phyloP scores from a whole-genome alignment of 2,797 vertebrate species.

The Dipus sagitta region DNA sequence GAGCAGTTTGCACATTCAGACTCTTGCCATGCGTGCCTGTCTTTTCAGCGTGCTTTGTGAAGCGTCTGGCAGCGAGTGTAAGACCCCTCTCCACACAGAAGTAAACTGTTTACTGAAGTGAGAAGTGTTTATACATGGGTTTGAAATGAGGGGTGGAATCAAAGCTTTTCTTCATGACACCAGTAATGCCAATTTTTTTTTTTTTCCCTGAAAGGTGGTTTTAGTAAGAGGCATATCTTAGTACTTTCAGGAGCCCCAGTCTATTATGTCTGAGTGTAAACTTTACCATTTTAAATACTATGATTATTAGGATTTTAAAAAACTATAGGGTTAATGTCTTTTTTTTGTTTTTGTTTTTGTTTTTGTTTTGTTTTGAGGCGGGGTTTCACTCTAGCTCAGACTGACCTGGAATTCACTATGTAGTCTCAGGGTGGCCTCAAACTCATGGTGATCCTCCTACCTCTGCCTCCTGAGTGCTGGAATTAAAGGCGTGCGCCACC shows the following conservation, averaged over 20 bases:
- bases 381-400: too few species aligned
- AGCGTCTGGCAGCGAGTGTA: background rate
- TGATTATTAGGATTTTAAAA: constrained; percentile 4
- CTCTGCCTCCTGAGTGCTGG: too few species aligned
- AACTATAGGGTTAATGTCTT: too few species aligned
- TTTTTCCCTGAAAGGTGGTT: background rate
- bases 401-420: too few species aligned
- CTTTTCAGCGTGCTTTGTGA: constrained; percentile 2
- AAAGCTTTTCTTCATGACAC: constrained; percentile 21
- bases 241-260: background rate
- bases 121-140: constrained; percentile 43
- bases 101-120: background rate
- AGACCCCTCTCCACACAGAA: background rate
- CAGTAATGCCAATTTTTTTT: background rate
- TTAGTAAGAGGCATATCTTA: background rate
- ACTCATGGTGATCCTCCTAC: too few species aligned
- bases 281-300: constrained; percentile 34
- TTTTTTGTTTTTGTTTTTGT: too few species aligned
- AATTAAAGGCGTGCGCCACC: too few species aligned
- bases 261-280: background rate
- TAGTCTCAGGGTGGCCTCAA: too few species aligned
- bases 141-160: constrained; percentile 18
- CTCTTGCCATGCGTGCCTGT: background rate
- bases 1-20: background rate
- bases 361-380: too few species aligned